Evolutionary conservation across 1,140 invertebrate species (phyloP), one percentile per base, ranked within the genome.

Genomic region (Eulimnadia texana): DNA sequence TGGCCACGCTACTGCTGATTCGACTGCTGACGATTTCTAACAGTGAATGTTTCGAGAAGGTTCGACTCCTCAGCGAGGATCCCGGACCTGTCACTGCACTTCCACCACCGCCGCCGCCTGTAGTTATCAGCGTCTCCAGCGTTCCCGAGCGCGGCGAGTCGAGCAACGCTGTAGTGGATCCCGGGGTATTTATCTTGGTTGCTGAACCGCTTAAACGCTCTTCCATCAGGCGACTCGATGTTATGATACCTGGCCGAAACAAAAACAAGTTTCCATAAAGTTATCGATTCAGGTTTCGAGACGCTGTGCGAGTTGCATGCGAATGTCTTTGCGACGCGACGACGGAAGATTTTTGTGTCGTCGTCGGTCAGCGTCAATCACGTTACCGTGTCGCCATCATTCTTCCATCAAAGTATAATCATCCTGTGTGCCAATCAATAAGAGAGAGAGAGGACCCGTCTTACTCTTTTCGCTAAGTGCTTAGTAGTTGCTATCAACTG

Each of bases 11-110:
- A 63, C 62, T 60, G 66, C 82, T 80, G 70, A 86, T 76, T 69
- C 81, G 80, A 68, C 77, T 82, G 63, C 80, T 79, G 58, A 84
- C 82, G 64, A 85, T 73, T 71, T 86, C 84, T 49, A 82, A 70
- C 16, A 82, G 74, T 60, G 76, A 79, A 65, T 79, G 77, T 60
- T 76, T 72, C 3, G 79, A 81, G 1, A 76, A 74, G 16, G 79
- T 80, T 28, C 42, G 50, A 24, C 62, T 69, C 13, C 25, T 27
- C 29, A 49, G 20, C 27, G 25, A 13, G 29, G 50, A 63, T 59
- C 33, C 33, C 16, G 16, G 6, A 42, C 6, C 16, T 42, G 57
- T 52, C 20, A 53, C 27, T 13, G 59, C 42, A 27, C 60, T 52
- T 25, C 61, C 47, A 24, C 28, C 33, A 29, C 20, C 58, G 25